Conservation (phyloP, 2,797 vertebrate species). For the Chrysolophus pictus region DNA sequence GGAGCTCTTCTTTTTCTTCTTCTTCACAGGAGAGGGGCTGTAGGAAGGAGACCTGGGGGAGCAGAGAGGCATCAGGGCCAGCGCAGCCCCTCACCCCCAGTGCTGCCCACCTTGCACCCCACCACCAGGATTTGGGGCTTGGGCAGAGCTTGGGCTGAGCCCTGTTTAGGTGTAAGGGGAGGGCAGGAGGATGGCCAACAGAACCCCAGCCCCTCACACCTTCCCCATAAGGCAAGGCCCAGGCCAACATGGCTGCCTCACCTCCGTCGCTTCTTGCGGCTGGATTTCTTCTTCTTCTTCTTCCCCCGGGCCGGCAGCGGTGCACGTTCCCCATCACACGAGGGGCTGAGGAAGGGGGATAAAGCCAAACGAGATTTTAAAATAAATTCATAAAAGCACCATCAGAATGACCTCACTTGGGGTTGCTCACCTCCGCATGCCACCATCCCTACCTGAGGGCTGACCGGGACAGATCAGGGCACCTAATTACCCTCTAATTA, state of each 20-base stretch:
- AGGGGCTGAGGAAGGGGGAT: constrained; percentile 62
- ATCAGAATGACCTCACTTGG: accelerated
- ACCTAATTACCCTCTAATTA: constrained; percentile 44
- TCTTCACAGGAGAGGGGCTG: constrained; percentile 90
- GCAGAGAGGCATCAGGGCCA: background rate
- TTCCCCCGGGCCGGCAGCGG: constrained; percentile 83
- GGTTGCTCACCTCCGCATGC: background rate
- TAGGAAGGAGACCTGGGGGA: constrained; percentile 87
- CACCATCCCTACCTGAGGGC: background rate
- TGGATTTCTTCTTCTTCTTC: constrained; percentile 96
- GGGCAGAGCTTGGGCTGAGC: background rate
- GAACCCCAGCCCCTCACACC: background rate
- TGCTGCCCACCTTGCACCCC: background rate
- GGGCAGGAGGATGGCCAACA: accelerated
- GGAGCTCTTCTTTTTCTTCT: constrained; percentile 96
- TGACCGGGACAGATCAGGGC: background rate
- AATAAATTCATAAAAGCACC: background rate
- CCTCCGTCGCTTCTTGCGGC: constrained; percentile 92
- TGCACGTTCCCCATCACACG: constrained; percentile 74
- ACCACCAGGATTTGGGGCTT: background rate
- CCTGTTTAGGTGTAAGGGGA: background rate
- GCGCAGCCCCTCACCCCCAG: accelerated
- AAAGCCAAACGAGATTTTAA: background rate
- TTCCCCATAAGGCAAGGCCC: accelerated
- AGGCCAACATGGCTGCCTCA: background rate